phyloP scores from a whole-genome alignment of 1,140 invertebrate species.

The Sycophaga agraensis region DNA sequence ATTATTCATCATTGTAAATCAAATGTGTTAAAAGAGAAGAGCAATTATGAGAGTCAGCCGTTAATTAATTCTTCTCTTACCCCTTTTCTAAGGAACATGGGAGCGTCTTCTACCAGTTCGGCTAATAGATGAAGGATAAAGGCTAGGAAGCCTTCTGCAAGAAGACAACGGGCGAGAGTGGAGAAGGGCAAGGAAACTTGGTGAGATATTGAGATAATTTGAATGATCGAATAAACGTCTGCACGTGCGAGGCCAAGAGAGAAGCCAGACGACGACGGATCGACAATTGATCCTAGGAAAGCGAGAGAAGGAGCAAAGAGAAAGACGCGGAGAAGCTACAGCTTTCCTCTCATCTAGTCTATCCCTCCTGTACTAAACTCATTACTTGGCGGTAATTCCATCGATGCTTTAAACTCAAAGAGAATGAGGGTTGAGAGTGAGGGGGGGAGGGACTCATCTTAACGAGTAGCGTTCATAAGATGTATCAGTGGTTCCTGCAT shows the following conservation, averaged over 20 bases:
- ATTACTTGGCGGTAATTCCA: slow-evolving; percentile 50
- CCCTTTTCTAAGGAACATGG: neutral
- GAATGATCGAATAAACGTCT: slow-evolving; percentile 40
- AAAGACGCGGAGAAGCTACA: slow-evolving; percentile 12
- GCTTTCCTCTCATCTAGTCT: slow-evolving; percentile 30
- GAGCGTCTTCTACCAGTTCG: no score
- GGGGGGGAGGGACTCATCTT: slow-evolving; percentile 36
- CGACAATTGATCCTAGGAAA: slow-evolving; percentile 24
- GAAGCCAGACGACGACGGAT: slow-evolving; percentile 5
- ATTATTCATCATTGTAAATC: slow-evolving; percentile 19
- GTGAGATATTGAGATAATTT: slow-evolving; percentile 37
- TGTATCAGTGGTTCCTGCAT: slow-evolving; percentile 28
- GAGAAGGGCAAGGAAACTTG: slow-evolving; percentile 4
- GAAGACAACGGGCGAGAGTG: neutral
- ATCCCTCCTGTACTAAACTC: slow-evolving; percentile 46
- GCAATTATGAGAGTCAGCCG: slow-evolving; percentile 19
- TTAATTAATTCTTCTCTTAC: slow-evolving; percentile 31
- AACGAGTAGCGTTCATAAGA: slow-evolving; percentile 28
- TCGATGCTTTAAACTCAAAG: slow-evolving; percentile 47
- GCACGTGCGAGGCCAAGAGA: neutral
- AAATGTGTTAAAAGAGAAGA: slow-evolving; percentile 8
- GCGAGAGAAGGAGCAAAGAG: slow-evolving; percentile 2
- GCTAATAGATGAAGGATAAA: no score
- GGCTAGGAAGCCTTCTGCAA: no score
- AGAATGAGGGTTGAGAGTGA: no score